Base-by-base conservation (phyloP, 1,140 invertebrate genomes). In the Sitobion miscanthi region DNA sequence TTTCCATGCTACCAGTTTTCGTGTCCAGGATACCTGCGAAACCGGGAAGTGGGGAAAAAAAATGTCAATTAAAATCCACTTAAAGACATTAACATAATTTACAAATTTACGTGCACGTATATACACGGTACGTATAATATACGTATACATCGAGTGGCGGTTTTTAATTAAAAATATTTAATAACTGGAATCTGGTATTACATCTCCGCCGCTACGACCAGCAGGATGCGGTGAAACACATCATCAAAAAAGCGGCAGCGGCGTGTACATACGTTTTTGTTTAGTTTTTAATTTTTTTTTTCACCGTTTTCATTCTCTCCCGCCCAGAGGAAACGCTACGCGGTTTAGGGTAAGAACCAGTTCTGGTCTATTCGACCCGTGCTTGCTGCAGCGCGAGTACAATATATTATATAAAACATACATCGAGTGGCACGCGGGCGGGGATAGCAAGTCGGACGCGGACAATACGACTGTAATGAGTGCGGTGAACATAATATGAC, bases 41-140 rank as follows among this genome's bases (percentile, higher is more conserved):
- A 83, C 9, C n/a, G 47, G 69, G 95, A 69, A 96, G 96, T 25
- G 30, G 25, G 11, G 9, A 35, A 82, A 42, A 42, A 82, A 77
- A 83, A 57, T 93, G 47, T 93, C 91, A 93, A 93, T 86, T 86
- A 93, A 85, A 93, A 93, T 86, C 91, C 82, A 57, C 91, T 93
- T 86, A 45, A 93, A 93, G 21, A 93, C 14, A 93, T 93, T 86
- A 93, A 93, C 91, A 93, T 93, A 93, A 93, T 86, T 83, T 85
- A 86, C 47, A 85, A 45, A 77, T 91, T 77, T 47, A 91, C 57
- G 47, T n/a, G 35, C 38, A 23, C 38, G 42, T 90, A 47, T 77
- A n/a, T 47, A 91, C 7, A 45, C 42, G 69, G 0, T 38, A 83
- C 2, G 62, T 38, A 83, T 21, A 9, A 23, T 83, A 23, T 17